Evolutionary conservation across 2,797 vertebrate genomes (phyloP), one percentile per base, ranked within the genome.

Genomic region (Lacerta bilineata): DNA sequence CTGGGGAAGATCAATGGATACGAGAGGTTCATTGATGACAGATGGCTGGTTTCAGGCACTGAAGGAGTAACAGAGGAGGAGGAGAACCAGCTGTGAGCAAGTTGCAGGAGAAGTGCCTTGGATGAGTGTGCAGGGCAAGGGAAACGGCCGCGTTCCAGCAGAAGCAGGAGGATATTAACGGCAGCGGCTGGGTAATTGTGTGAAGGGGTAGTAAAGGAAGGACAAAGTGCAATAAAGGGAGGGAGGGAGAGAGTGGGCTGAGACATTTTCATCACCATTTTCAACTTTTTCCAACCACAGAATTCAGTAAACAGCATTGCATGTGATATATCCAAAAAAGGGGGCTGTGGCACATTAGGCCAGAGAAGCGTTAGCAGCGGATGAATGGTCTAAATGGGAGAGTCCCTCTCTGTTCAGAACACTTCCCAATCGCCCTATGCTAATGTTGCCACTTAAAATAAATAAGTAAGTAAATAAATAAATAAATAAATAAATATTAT

Each of bases 1-100:
- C 88, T 95, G 86, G 82, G 89, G 90, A 96, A 95, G 94, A 95
- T 95, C 95, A 95, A 91, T 96, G 94, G 94, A 91, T 95, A 89
- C 59, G 89, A 93, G 95, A 95, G 92, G 95, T 95, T 96, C 93
- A 89, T 82, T 93, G 92, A 94, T 96, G 93, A 95, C 94, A 96
- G 95, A 96, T 94, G 95, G 95, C 95, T 95, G 94, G 93, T 95
- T 95, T 95, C 94, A 76, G 87, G 93, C 93, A 94, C 93, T 23
- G 92, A 96, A 95, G 90, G 91, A 92, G 84, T 92, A 94, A 93
- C 92, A 94, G 92, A 94, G 93, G 91, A 96, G 93, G 94, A 95
- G 94, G 94, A 95, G 95, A 93, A 95, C 94, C 94, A 95, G 92
- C 92, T 96, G 95, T 93, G 95, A 95, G 86, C 1, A 29, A 94